A percentile compares a stretch with the other conserved stretches of the same genome.
These are phyloP conservation scores for Drosophila paulistorum DNA, from an alignment of 1,140 invertebrate species.

Conservation along the genomic window DNA sequence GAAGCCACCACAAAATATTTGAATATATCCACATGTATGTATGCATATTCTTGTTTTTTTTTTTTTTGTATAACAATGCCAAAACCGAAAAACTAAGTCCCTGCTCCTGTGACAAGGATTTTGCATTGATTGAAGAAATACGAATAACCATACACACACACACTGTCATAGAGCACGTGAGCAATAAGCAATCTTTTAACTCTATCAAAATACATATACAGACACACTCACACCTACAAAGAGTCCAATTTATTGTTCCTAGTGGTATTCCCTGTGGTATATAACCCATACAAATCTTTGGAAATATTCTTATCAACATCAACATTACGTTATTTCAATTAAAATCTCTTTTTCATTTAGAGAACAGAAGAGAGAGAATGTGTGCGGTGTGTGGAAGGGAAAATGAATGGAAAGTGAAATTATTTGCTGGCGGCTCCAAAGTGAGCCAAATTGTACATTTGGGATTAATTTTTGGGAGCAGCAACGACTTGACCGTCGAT, in stretches of 20 bases:
- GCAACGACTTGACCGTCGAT: constrained; percentile 24
- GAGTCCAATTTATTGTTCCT: neutral
- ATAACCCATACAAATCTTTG: constrained; percentile 44
- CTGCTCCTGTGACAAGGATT: constrained; percentile 4
- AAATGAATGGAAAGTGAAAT: constrained; percentile 17
- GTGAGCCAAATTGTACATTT: constrained; percentile 58
- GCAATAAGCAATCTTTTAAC: constrained; percentile 10
- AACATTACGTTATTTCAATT: constrained; percentile 71
- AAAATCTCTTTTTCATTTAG: constrained; percentile 43
- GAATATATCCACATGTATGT: neutral
- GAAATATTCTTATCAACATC: constrained; percentile 47
- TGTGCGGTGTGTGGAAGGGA: neutral
- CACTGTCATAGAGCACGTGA: neutral
- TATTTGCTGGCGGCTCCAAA: constrained; percentile 22
- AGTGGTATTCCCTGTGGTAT: constrained; percentile 14
- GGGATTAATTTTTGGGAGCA: constrained; percentile 64
- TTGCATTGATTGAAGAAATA: constrained; percentile 14
- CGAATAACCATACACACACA: neutral
- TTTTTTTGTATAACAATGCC: constrained; percentile 8
- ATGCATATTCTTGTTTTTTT: neutral
- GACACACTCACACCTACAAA: neutral
- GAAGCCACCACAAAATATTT: constrained; percentile 14
- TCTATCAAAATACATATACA: constrained; percentile 19
- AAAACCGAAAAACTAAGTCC: constrained; percentile 12
- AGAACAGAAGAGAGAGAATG: neutral